Evolutionary conservation across 2,888 invertebrate species (phyloP).

Genomic region (Pseudanteris insignis): DNA sequence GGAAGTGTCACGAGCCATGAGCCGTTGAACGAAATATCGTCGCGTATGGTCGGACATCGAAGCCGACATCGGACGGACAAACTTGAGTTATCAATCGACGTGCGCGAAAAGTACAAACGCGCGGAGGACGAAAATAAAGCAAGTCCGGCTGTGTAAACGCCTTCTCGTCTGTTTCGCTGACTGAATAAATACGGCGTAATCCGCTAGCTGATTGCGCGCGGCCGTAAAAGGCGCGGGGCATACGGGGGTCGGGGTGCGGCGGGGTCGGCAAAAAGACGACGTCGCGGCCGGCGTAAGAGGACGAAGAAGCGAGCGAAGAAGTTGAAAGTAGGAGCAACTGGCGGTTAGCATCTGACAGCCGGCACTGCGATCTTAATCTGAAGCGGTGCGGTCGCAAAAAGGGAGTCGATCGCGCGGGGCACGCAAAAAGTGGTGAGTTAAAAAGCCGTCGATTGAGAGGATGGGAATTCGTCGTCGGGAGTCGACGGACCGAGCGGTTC

Average conservation of each 20-base stretch:
- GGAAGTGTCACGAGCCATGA: no score
- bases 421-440: slow-evolving; percentile 25
- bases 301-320: not conserved
- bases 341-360: slow-evolving; percentile 59
- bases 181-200: slow-evolving; percentile 31
- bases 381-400: slow-evolving; percentile 52
- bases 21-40: not conserved
- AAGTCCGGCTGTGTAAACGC: slow-evolving; percentile 17
- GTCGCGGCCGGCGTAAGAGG: not conserved
- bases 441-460: slow-evolving; percentile 54
- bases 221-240: slow-evolving; percentile 19
- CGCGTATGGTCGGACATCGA: no score
- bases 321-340: slow-evolving; percentile 3
- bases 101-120: slow-evolving; percentile 10
- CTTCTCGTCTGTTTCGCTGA: slow-evolving; percentile 17
- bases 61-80: not conserved
- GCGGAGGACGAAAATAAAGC: slow-evolving; percentile 15
- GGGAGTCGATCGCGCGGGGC: slow-evolving; percentile 28
- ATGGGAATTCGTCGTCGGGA: slow-evolving; percentile 47
- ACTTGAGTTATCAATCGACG: slow-evolving; percentile 13
- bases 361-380: slow-evolving; percentile 64
- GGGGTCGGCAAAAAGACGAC: not conserved
- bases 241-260: not conserved
- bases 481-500: slow-evolving; percentile 54
- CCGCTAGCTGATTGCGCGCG: slow-evolving; percentile 24